phyloP scores from a whole-genome alignment of 2,888 invertebrate species.

The Zele albiditarsus region DNA sequence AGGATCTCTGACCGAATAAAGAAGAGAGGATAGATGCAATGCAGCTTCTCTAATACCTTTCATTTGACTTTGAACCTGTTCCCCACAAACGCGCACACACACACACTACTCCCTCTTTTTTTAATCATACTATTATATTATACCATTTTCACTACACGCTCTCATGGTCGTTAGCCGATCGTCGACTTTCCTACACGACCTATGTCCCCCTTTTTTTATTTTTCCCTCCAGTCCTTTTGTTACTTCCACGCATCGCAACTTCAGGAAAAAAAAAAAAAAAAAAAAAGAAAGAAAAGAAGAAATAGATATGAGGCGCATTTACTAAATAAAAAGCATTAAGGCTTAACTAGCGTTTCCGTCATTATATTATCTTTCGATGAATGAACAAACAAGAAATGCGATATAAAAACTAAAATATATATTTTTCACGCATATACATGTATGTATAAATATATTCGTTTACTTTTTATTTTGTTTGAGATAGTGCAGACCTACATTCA shows the following conservation, averaged over 20 bases:
- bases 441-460: not conserved
- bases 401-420: conserved; percentile 5
- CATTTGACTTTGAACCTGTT: conserved; percentile 35
- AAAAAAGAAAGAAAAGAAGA: not conserved
- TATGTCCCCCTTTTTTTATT: conserved; percentile 5
- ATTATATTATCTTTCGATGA: conserved; percentile 1
- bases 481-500: conserved; percentile 21
- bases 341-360: not conserved
- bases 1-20: conserved; percentile 37
- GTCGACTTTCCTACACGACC: conserved; percentile 16
- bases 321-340: not conserved
- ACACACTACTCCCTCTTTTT: conserved; percentile 12
- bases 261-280: not conserved
- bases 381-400: not conserved
- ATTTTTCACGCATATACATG: not conserved
- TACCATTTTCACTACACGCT: conserved; percentile 2
- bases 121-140: conserved; percentile 14
- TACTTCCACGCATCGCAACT: conserved; percentile 18
- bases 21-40: conserved; percentile 22
- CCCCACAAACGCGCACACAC: conserved; percentile 23
- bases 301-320: not conserved
- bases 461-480: conserved; percentile 6
- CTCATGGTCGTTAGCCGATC: conserved; percentile 10
- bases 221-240: conserved; percentile 2
- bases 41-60: conserved; percentile 27